Evolutionary conservation across 1,140 invertebrate genomes (phyloP).

Genomic region (Ptiloglossa arizonensis): DNA sequence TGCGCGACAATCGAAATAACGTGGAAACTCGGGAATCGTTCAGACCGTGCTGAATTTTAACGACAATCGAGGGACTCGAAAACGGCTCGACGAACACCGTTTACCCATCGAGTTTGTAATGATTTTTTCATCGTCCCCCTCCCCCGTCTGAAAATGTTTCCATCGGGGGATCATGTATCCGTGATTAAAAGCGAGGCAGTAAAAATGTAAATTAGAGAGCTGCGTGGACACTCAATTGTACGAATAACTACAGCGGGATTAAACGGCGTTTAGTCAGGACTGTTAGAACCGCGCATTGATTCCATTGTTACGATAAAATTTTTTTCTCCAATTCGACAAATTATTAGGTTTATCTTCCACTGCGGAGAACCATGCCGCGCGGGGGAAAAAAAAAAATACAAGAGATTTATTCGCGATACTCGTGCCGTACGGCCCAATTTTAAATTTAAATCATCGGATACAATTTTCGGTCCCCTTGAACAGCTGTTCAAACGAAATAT

Average conservation of each 20-base stretch:
- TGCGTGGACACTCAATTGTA: conserved; percentile 7
- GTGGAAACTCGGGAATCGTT: background rate
- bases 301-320: conserved; percentile 18
- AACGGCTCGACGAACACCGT: background rate
- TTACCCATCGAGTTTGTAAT: conserved; percentile 1
- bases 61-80: background rate
- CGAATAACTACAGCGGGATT: background rate
- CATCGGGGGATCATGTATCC: background rate
- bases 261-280: background rate
- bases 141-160: background rate
- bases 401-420: background rate
- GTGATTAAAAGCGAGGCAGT: conserved; percentile 8
- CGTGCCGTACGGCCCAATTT: background rate
- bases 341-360: background rate
- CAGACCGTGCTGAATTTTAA: background rate
- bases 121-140: background rate
- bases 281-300: conserved; percentile 4
- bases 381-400: too few relatives aligned
- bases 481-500: background rate
- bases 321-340: background rate
- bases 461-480: background rate
- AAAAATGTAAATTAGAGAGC: conserved; percentile 22
- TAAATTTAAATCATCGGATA: conserved; percentile 21
- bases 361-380: too few relatives aligned
- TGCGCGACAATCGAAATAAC: background rate